A percentile compares a stretch with the other conserved stretches of the same genome.
These are phyloP conservation scores for Ennomos erosarius DNA, from an alignment of 2,888 invertebrate genomes.

Conservation along the genomic window DNA sequence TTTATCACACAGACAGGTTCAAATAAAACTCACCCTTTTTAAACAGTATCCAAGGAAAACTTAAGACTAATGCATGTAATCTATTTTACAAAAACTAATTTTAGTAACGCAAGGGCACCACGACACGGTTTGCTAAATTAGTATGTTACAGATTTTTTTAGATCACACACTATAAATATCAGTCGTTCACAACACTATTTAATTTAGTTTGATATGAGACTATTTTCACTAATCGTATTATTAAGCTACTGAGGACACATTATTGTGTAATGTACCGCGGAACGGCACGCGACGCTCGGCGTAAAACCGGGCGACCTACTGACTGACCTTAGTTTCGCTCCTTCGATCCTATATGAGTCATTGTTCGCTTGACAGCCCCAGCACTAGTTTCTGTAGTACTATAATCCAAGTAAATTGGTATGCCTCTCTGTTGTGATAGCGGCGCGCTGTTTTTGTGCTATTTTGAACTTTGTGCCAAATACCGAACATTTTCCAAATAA, in stretches of 20 bases:
- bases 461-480: conserved; percentile 27
- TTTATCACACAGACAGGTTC: conserved; percentile 13
- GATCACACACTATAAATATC: conserved; percentile 41
- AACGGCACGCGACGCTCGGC: conserved; percentile 41
- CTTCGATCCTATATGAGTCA: conserved; percentile 63
- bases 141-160: conserved; percentile 30
- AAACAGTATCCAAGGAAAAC: conserved; percentile 50
- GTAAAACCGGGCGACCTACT: conserved; percentile 58
- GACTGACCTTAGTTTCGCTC: conserved; percentile 50
- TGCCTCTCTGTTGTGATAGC: conserved; percentile 8
- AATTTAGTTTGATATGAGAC: conserved; percentile 45
- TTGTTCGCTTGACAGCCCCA: conserved; percentile 52
- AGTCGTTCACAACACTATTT: conserved; percentile 65
- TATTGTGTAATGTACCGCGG: conserved; percentile 50
- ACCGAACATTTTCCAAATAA: conserved; percentile 14
- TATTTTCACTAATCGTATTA: conserved; percentile 47
- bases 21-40: conserved; percentile 58
- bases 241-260: conserved; percentile 51
- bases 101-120: conserved; percentile 58
- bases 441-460: conserved; percentile 13
- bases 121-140: conserved; percentile 43
- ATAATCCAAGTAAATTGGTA: conserved; percentile 22
- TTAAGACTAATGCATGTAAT: conserved; percentile 63
- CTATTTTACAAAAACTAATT: conserved; percentile 61
- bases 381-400: conserved; percentile 45